Percentiles rank a stretch among this genome's conserved stretches.
phyloP scores from a whole-genome alignment of 2,113 vertebrate genomes.

The Sinocyclocheilus anophthalmus region DNA sequence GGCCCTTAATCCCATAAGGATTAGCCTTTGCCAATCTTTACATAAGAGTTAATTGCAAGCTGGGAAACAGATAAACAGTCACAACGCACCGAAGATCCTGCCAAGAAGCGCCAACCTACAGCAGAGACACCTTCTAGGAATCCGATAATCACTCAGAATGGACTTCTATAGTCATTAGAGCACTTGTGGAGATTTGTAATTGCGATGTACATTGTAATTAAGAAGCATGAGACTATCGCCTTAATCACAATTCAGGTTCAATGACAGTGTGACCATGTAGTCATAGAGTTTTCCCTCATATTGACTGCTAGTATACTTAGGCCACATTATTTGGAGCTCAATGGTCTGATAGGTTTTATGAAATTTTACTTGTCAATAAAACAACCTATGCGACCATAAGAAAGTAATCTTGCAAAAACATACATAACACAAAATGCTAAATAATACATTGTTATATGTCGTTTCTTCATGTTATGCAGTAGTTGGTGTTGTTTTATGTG shows the following conservation, averaged over 20 bases:
- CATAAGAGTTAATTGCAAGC: constrained; percentile 42
- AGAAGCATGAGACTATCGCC: constrained; percentile 39
- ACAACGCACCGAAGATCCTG: too few relatives aligned
- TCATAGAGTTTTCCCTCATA: background rate
- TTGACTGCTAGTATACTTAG: background rate
- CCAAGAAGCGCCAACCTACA: too few relatives aligned
- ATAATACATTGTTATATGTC: background rate
- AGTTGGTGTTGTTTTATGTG: background rate
- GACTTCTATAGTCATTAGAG: constrained; percentile 43
- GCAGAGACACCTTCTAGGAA: too few relatives aligned
- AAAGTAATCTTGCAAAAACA: too few relatives aligned
- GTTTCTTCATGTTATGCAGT: background rate
- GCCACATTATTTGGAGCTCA: background rate
- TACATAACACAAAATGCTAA: background rate
- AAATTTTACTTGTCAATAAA: background rate
- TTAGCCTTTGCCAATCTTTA: constrained; percentile 39
- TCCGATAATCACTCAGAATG: constrained; percentile 47
- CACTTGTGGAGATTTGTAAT: constrained; percentile 40
- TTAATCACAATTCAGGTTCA: constrained; percentile 52
- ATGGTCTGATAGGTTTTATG: background rate
- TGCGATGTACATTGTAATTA: constrained; percentile 51
- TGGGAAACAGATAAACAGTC: too few relatives aligned
- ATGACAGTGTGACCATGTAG: constrained; percentile 43
- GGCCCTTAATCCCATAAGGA: constrained; percentile 17
- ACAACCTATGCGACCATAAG: background rate